A percentile compares a stretch with the other conserved stretches of the same genome.
Conservation (phyloP, 2,888 invertebrate genomes). For the Villa cingulata region DNA sequence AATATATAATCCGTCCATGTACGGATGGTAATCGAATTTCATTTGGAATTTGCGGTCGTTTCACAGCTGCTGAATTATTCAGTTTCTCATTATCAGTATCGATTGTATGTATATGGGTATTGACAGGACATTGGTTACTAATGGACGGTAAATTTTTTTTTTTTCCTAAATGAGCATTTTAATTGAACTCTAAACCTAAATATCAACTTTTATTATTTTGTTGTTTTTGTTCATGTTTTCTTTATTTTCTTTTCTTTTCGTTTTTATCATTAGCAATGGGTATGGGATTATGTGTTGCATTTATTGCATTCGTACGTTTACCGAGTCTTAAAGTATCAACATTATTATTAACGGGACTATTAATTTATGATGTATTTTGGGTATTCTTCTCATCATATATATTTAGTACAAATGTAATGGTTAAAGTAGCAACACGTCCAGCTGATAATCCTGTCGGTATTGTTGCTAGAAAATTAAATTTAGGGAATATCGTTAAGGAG, state of each 20-base stretch:
- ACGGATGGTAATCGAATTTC: constrained; percentile 74
- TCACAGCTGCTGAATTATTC: constrained; percentile 85
- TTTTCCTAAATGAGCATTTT: background rate
- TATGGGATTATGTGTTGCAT: constrained; percentile 95
- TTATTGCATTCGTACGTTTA: constrained; percentile 90
- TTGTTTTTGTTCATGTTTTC: constrained; percentile 5
- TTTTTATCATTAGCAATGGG: constrained; percentile 63
- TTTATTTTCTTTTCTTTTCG: constrained; percentile 1
- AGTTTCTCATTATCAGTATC: constrained; percentile 84
- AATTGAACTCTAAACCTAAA: background rate
- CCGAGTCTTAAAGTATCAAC: constrained; percentile 95
- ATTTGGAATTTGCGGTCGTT: constrained; percentile 83
- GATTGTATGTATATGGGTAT: constrained; percentile 94
- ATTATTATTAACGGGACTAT: constrained; percentile 77
- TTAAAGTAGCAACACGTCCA: constrained; percentile 75
- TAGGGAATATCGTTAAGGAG: constrained; percentile 79
- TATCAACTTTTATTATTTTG: background rate
- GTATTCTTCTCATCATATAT: constrained; percentile 97
- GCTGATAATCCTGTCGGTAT: constrained; percentile 88
- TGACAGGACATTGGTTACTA: constrained; percentile 94
- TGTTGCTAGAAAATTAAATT: constrained; percentile 82
- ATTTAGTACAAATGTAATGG: constrained; percentile 98
- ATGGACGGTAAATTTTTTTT: constrained; percentile 65
- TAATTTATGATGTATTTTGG: constrained; percentile 97
- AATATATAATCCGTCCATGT: constrained; percentile 79